Base-by-base conservation (phyloP, 2,888 invertebrate genomes). In the Heliconius ethilla region DNA sequence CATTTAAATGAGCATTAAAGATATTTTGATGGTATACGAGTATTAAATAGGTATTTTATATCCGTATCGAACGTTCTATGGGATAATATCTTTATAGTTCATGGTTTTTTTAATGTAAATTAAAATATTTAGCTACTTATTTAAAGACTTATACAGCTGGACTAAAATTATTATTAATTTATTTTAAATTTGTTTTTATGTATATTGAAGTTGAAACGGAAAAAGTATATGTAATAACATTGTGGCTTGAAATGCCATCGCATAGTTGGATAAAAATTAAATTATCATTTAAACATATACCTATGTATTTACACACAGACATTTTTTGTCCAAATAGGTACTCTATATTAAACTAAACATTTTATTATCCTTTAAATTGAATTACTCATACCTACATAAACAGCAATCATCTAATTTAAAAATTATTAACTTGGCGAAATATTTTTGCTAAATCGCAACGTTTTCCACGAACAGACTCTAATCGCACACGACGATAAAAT, bases 401-500 rank as follows among this genome's bases (percentile, higher is more conserved):
- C 27, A 45, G 63, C 55, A 78, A 75, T 75, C 33, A 70, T 69
- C 72, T 62, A 77, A 74, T 62, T 70, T 62, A 33, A 76, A 75
- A 80, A 66, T 73, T 33, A 55, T 62, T 18, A 73, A 63, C 37
- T 62, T 40, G 45, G 63, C 27, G 74, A 77, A 77, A 55, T 77
- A 73, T 76, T 75, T 75, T 78, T 74, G 40, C 65, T 9, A 75
- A 72, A 75, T 29, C 51, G 73, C 63, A 65, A 51, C 15, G 65
- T 76, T 78, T 81, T 80, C 81, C 78, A 75, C 75, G 80, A 81
- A 81, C 63, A 59, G 70, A 72, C 59, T 75, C 27, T 65, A 77
- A 80, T 76, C 79, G 75, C 79, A 80, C 76, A 79, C 72, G 78
- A 78, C 72, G 81, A 79, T 81, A 77, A 82, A 76, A 78, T 78